Evolutionary conservation across 2,797 vertebrate species (phyloP), one percentile per base, ranked within the genome.

Genomic region (Protonibea diacanthus): DNA sequence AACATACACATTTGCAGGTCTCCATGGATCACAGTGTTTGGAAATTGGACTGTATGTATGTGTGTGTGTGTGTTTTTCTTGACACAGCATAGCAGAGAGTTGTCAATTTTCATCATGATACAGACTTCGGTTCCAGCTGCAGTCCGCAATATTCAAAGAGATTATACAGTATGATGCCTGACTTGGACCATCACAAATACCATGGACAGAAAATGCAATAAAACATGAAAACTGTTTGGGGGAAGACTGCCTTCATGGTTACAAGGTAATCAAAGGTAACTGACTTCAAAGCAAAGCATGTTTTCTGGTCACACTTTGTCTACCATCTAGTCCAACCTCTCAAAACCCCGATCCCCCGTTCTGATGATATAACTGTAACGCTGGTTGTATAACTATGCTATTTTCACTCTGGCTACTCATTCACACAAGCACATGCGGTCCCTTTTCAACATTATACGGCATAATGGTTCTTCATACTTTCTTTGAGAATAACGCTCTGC

Each of bases 11-110:
- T 51, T 21, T 20, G 14, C 44, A 11, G 40, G 52, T 64, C 77
- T 77, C 42, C 25, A 59, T 29, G 68, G 81, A 52, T 76, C n/a
- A 1, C 5, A 10, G 53, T 29, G 69, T 81, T 76, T 71, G 53
- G 21, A 65, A 74, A 81, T 52, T 71, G 21, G 15, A 51, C 4
- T 51, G 17, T 47, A 1, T 56, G 45, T 25, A 57, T 62, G 13
- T 66, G 45, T 25, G 61, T 62, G 13, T 66, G 38, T 5, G 21
- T 51, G 11, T 69, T 27, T 67, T 58, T 59, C 57, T 68, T 62
- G 55, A 76, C 29, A 62, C 48, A 45, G 52, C 13, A 23, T 15
- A 47, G 52, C 55, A n/a, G 25, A 49, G 52, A 58, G 14, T 17
- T 64, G 56, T 73, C 76, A 27, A 49, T 45, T 82, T 55, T 56